Conservation (phyloP, 1,140 invertebrate species). For the Riptortus pedestris region DNA sequence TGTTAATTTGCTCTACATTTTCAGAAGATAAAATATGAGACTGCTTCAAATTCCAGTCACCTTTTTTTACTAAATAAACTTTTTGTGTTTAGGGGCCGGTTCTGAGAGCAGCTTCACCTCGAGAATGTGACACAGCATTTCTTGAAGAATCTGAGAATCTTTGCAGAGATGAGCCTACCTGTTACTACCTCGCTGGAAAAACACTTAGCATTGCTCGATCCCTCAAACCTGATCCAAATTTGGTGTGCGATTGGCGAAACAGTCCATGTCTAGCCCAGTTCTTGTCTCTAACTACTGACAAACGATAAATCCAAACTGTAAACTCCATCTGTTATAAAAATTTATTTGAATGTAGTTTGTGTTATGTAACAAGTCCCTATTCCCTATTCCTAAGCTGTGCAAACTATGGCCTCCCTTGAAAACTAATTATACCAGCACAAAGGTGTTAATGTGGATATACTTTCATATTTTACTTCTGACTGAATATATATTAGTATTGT, state of each 20-base stretch:
- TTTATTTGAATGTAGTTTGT: slow-evolving; percentile 6
- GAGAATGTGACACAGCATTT: slow-evolving; percentile 26
- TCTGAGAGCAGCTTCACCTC: slow-evolving; percentile 13
- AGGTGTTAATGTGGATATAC: no score
- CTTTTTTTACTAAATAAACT: background rate
- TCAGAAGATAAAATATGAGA: no score
- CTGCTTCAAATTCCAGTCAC: no score
- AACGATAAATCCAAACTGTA: slow-evolving; percentile 1
- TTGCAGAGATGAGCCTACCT: slow-evolving; percentile 24
- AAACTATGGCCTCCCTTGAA: background rate
- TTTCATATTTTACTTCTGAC: no score
- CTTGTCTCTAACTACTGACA: slow-evolving; percentile 12
- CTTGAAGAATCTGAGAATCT: slow-evolving; percentile 12
- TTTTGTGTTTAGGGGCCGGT: slow-evolving; percentile 8
- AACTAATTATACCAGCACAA: no score
- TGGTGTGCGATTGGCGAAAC: slow-evolving; percentile 23
- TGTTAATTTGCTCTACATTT: no score
- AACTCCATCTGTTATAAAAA: no score
- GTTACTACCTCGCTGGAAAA: slow-evolving; percentile 19
- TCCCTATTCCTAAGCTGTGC: background rate
- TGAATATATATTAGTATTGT: no score
- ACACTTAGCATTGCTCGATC: slow-evolving; percentile 9
- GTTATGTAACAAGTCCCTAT: background rate
- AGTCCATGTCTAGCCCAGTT: slow-evolving; percentile 25
- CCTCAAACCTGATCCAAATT: slow-evolving; percentile 11